A percentile compares a stretch with the other conserved stretches of the same genome.
These are phyloP conservation scores for Callinectes sapidus DNA, from an alignment of 2,888 invertebrate genomes.

Conservation along the genomic window DNA sequence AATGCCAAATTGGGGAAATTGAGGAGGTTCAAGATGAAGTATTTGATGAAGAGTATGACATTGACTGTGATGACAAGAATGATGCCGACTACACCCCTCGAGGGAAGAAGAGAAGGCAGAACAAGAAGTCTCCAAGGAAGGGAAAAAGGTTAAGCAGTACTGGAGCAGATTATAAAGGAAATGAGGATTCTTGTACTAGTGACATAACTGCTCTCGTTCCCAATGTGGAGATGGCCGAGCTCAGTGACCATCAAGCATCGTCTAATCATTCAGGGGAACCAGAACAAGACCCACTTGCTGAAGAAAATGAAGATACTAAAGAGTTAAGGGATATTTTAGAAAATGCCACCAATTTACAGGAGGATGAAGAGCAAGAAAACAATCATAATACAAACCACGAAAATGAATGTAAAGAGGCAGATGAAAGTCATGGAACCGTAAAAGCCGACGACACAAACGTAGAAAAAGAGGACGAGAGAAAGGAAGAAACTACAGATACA, in stretches of 20 bases:
- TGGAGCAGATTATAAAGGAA: conserved; percentile 26
- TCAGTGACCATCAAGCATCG: conserved; percentile 53
- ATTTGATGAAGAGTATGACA: conserved; percentile 56
- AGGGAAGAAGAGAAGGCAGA: conserved; percentile 53
- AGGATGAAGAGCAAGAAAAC: conserved; percentile 42
- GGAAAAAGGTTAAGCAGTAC: conserved; percentile 38
- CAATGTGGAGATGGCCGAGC: conserved; percentile 52
- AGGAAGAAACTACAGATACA: conserved; percentile 3
- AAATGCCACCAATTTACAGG: conserved; percentile 50
- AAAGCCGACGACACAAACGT: background rate
- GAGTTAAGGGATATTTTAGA: conserved; percentile 54
- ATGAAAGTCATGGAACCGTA: background rate
- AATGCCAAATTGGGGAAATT: conserved; percentile 72
- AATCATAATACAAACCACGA: conserved; percentile 48
- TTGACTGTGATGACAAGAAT: conserved; percentile 65
- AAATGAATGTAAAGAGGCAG: conserved; percentile 52
- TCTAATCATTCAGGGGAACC: conserved; percentile 45
- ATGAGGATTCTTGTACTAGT: conserved; percentile 42
- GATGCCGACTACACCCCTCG: conserved; percentile 61
- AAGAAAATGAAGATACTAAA: conserved; percentile 51
- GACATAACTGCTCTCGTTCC: conserved; percentile 54
- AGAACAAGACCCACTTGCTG: conserved; percentile 55
- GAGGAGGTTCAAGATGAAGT: conserved; percentile 70
- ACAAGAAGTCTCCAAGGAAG: conserved; percentile 46
- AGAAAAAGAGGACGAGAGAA: conserved; percentile 48